Percentiles rank a stretch among this genome's conserved stretches.
phyloP scores from a whole-genome alignment of 2,113 vertebrate genomes.

The Chrysemys picta region DNA sequence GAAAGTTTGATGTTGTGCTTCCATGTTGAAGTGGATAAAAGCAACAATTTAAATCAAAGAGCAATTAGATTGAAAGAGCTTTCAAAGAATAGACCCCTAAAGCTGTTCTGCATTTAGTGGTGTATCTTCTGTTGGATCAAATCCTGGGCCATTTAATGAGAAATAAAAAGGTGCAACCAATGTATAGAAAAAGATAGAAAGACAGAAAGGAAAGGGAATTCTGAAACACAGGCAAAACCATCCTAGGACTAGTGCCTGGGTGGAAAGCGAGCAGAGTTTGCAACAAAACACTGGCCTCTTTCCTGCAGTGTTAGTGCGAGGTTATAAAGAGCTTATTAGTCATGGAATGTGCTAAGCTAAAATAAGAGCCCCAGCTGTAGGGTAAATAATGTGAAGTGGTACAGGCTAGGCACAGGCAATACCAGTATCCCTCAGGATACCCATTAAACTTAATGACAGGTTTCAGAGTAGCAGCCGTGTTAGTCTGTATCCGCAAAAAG shows the following conservation, averaged over 20 bases:
- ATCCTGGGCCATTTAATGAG: neutral
- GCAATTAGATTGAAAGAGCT: neutral
- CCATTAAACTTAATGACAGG: neutral
- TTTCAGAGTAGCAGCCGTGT: too few relatives aligned
- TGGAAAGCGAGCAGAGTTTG: neutral
- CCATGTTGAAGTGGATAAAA: neutral
- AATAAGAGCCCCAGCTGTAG: neutral
- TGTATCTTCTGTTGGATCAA: neutral
- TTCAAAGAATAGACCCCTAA: neutral
- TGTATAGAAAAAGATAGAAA: neutral
- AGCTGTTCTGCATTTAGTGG: neutral
- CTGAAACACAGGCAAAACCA: neutral
- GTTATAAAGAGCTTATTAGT: neutral
- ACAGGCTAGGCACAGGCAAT: neutral
- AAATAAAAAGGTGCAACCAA: neutral
- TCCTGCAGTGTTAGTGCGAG: neutral
- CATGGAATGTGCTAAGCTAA: neutral
- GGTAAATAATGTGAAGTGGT: neutral
- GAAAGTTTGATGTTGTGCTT: too few relatives aligned
- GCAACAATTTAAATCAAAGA: neutral
- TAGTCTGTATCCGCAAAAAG: too few relatives aligned
- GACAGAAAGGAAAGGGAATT: neutral
- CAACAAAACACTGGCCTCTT: too few relatives aligned
- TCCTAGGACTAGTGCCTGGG: neutral
- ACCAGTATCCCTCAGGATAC: neutral